Evolutionary conservation across 2,113 vertebrate species (phyloP), one percentile per base, ranked within the genome.

Genomic region (Callospermophilus lateralis): DNA sequence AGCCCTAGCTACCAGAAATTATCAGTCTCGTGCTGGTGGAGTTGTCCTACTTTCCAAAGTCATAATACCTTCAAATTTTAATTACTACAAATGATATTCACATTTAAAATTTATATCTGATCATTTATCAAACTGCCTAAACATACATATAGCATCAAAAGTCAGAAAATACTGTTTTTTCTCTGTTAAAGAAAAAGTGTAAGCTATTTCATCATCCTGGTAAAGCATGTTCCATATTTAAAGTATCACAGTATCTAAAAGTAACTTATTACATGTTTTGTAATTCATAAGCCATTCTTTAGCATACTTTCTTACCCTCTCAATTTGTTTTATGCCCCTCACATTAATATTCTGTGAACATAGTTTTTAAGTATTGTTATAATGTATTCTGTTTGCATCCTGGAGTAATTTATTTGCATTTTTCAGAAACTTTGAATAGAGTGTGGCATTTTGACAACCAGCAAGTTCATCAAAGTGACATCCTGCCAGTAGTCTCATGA

Each of bases 361-460:
- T 19, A 58, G 11, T 95, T 93, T 85, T 89, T 83, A 94, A 73
- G 55, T 8, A 45, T 80, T 72, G 78, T 53, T 89, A 65, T 65
- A 84, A n/a, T 96, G 74, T 80, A 83, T 93, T 94, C 63, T 95
- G 8, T 95, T 95, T 95, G 48, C 58, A 72, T 79, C 24, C 39
- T 89, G 45, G 8, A 53, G 85, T 96, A 93, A 93, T 86, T 95
- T 96, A 92, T 91, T 96, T 96, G 51, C 81, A 94, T 94, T 91
- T 96, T 94, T 42, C 89, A 96, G 70, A 42, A 42, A 92, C 42
- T 95, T 95, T 97, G 58, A 96, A 70, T 95, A 84, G 2, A 92
- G 6, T 97, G 28, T 93, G 74, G 90, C 96, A 96, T 91, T 97
- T 96, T 86, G 93, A 97, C 78, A 96, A 55, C 80, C 32, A 93